Evolutionary conservation across 2,888 invertebrate genomes (phyloP).

Genomic region (Volucella inflata): DNA sequence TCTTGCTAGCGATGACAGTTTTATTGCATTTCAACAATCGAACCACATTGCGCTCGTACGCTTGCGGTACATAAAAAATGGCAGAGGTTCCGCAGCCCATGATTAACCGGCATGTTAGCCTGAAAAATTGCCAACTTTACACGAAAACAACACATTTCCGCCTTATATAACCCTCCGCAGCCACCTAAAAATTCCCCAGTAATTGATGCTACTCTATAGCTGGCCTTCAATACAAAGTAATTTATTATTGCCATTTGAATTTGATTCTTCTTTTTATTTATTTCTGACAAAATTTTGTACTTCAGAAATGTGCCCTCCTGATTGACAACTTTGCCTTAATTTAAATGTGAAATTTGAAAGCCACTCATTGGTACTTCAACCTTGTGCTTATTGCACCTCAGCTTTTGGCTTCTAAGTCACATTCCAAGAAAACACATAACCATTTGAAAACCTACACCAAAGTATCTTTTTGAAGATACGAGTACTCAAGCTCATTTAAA

Average conservation of each 20-base stretch:
- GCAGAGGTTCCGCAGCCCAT: slow-evolving; percentile 50
- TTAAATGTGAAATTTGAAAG: too few relatives aligned
- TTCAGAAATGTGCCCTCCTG: slow-evolving; percentile 1
- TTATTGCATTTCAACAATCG: slow-evolving; percentile 72
- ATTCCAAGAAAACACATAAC: too few relatives aligned
- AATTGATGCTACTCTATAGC: background rate
- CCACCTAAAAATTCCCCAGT: background rate
- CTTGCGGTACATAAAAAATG: slow-evolving; percentile 39
- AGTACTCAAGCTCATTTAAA: background rate
- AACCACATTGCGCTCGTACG: slow-evolving; percentile 60
- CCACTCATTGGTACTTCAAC: too few relatives aligned
- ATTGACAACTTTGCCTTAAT: slow-evolving; percentile 17
- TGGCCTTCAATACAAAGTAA: slow-evolving; percentile 33
- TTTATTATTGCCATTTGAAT: slow-evolving; percentile 39
- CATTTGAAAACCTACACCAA: background rate
- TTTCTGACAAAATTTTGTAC: background rate
- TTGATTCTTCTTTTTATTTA: background rate
- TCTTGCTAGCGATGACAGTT: slow-evolving; percentile 63
- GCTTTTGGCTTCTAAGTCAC: too few relatives aligned
- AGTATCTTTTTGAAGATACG: slow-evolving; percentile 1
- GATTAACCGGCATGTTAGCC: slow-evolving; percentile 59
- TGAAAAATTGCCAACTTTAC: slow-evolving; percentile 64
- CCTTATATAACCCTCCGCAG: background rate
- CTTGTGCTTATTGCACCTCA: too few relatives aligned
- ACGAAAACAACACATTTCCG: slow-evolving; percentile 41